Conservation (phyloP, 1,140 invertebrate genomes). For the Atopsyche davidsoni region DNA sequence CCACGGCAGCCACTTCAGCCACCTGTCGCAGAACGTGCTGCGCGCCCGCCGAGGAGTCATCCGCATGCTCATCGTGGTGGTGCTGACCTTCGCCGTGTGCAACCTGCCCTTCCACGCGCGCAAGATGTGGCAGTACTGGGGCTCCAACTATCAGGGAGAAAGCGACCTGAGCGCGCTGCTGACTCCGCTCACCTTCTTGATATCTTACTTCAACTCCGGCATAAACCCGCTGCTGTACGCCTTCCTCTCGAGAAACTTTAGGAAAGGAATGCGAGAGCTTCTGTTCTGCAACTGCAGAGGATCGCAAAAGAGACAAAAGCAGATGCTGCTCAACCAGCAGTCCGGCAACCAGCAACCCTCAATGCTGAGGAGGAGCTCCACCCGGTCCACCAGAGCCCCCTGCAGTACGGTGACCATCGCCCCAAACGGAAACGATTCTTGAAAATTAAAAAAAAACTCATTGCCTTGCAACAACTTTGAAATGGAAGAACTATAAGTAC, state of each 20-base stretch:
- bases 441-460: conserved; percentile 40
- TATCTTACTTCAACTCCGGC: conserved; percentile 78
- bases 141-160: conserved; percentile 55
- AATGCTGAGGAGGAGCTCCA: conserved; percentile 42
- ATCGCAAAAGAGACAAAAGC: conserved; percentile 34
- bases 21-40: conserved; percentile 63
- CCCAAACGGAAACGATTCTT: conserved; percentile 43
- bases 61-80: conserved; percentile 74
- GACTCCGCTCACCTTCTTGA: conserved; percentile 72
- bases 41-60: conserved; percentile 65
- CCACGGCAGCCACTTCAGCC: conserved; percentile 46
- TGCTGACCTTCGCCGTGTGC: conserved; percentile 75
- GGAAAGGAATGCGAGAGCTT: conserved; percentile 63
- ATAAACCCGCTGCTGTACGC: conserved; percentile 81
- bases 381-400: conserved; percentile 44
- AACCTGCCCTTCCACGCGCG: conserved; percentile 78
- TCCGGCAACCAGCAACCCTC: conserved; percentile 24
- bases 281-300: conserved; percentile 50
- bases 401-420: conserved; percentile 47
- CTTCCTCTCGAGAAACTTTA: conserved; percentile 72
- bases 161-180: conserved; percentile 65
- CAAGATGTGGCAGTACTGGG: conserved; percentile 73
- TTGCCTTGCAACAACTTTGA: conserved; percentile 18
- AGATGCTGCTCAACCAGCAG: conserved; percentile 41
- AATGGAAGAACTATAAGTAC: conserved; percentile 23